Evolutionary conservation across 2,113 vertebrate genomes (phyloP).

Genomic region (Pseudorectes ferrugineus): DNA sequence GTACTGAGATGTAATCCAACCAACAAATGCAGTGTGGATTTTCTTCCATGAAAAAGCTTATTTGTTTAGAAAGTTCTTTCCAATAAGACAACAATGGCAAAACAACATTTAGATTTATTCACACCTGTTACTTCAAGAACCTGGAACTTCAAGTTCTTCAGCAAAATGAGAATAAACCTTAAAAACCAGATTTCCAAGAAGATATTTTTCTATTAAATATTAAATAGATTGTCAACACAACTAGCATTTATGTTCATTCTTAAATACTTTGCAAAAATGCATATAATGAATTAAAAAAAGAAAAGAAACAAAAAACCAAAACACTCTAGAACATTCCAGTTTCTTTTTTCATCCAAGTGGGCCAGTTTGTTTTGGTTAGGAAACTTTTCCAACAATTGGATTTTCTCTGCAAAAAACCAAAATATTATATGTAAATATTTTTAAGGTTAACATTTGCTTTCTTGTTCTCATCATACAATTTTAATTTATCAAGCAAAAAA

Average conservation of each 20-base stretch:
- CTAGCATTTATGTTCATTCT: conserved; percentile 54
- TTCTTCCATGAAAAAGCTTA: conserved; percentile 65
- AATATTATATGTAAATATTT: neutral
- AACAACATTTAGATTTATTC: conserved; percentile 48
- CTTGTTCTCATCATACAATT: neutral
- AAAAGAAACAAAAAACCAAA: neutral
- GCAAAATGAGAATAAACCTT: conserved; percentile 46
- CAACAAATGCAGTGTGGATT: conserved; percentile 17
- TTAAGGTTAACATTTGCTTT: neutral
- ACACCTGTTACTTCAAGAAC: conserved; percentile 45
- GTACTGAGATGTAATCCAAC: conserved; percentile 33
- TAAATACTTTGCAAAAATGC: conserved; percentile 69
- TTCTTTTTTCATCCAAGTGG: conserved; percentile 59
- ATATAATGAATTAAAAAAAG: conserved; percentile 18
- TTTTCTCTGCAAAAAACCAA: conserved; percentile 81
- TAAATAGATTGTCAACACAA: conserved; percentile 73
- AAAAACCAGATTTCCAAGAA: conserved; percentile 44
- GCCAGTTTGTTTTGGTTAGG: conserved; percentile 63
- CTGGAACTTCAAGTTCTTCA: conserved; percentile 56
- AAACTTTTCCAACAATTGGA: conserved; percentile 91
- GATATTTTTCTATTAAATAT: conserved; percentile 72
- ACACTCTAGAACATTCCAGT: conserved; percentile 56
- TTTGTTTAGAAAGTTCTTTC: conserved; percentile 55
- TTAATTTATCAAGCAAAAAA: neutral
- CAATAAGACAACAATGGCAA: conserved; percentile 34